Base-by-base conservation (phyloP, 2,797 vertebrate genomes). In the Halcyon smyrnensis region DNA sequence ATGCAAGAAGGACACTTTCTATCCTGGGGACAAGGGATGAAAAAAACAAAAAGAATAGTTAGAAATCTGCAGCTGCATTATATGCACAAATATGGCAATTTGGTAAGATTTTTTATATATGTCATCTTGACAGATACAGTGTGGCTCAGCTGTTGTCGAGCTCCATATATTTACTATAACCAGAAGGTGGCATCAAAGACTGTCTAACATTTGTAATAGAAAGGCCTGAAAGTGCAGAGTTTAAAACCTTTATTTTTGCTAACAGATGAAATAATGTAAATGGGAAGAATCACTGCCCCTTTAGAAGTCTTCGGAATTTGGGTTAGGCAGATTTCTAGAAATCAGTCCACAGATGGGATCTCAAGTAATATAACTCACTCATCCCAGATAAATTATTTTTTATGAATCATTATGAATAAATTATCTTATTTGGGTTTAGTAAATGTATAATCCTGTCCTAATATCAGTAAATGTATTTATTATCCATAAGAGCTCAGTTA, bases 181-280 rank as follows among this genome's bases (percentile, higher is more conserved):
- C 96, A 95, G 95, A 92, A 96, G 96, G 64, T 95, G 96, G 96
- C 95, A 92, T 89, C 88, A 92, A 85, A 96, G 87, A 65, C 92
- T 92, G 69, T 27, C 65, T 62, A 60, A 91, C 28, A 63, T 63
- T 51, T 73, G 36, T 32, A 64, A 25, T 3, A 82, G 59, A 54
- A 51, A 57, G 17, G 3, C 15, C 48, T 62, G 36, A 87, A 89
- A 91, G 14, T 6, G 50, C 9, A 34, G 6, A 8, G 8, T 4
- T 62, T 12, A 90, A 91, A 88, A 76, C 3, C 2, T 84, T n/a
- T 36, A 5, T 25, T 81, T 91, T 70, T 76, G 3, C 37, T 90
- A 76, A 30, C 3, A 67, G 9, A 41, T 37, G 37, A 84, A 92
- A 78, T 20, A 50, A 43, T 34, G 3, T 30, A 50, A 70, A 20